Evolutionary conservation across 2,113 vertebrate species (phyloP), one percentile per base, ranked within the genome.

Genomic region (Hyla sarda): DNA sequence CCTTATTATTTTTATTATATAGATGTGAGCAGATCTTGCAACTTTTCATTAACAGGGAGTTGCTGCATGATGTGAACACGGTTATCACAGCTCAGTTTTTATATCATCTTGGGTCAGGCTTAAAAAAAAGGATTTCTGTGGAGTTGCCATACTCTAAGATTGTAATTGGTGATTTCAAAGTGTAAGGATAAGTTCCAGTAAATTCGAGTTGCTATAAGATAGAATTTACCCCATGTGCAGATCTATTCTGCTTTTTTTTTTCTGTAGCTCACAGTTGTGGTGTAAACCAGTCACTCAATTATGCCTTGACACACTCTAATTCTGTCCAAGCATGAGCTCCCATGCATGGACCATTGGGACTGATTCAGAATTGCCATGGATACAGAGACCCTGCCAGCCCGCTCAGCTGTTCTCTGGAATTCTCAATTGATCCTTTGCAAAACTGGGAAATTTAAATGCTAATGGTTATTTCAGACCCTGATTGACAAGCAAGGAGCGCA

Each of bases 401-500:
- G 13, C 78, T 60, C 85, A 81, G 85, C 67, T 87, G 85, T 72
- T 54, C 25, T 82, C 54, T 32, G 54, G 65, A 87, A 87, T 80
- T 69, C 37, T 82, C 78, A 87, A 81, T 87, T 82, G 77, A 60
- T 82, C 78, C 85, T 82, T 87, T 87, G 65, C 52, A 80, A 72
- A 87, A 82, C 14, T 16, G 32, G 21, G 45, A 25, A 56, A 86
- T 86, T 79, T 69, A 86, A 80, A 86, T 86, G 60, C 76, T 52
- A 86, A 86, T 80, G 41, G n/a, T 62, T 74, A 85, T 79, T 79
- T 85, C 84, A 79, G 75, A 56, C 60, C 75, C 47, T 56, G 45
- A 85, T 85, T 69, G 84, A 50, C 52, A 82, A 17, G 69, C 25
- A 34, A 50, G 73, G 19, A 48, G 74, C 73, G 67, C 67, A 74